A percentile compares a stretch with the other conserved stretches of the same genome.
These are phyloP conservation scores for Trichopoda pennipes DNA, from an alignment of 2,888 invertebrate genomes.

Conservation along the genomic window DNA sequence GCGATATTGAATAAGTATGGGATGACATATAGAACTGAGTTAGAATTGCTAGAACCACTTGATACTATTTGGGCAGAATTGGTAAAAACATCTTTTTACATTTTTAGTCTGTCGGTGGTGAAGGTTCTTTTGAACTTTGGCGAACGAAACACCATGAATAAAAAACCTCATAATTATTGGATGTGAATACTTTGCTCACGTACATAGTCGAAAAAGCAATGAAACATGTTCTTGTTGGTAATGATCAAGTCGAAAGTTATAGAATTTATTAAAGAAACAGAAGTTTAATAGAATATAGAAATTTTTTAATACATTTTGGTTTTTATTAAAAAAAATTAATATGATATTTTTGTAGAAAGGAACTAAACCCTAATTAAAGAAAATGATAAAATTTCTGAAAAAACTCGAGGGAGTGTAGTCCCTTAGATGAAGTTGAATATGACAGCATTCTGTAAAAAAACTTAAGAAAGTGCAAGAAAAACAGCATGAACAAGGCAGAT, in stretches of 20 bases:
- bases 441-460: too few relatives aligned
- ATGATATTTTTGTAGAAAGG: background rate
- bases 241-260: slow-evolving; percentile 3
- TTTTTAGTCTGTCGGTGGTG: slow-evolving; percentile 7
- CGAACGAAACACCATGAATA: background rate
- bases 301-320: background rate
- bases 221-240: slow-evolving; percentile 32
- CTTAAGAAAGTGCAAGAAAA: background rate
- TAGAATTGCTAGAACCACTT: background rate
- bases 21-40: slow-evolving; percentile 41
- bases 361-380: too few relatives aligned
- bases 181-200: slow-evolving; percentile 38
- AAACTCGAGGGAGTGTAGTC: too few relatives aligned
- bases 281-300: slow-evolving; percentile 7
- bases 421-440: too few relatives aligned
- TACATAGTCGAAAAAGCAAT: slow-evolving; percentile 58
- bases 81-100: slow-evolving; percentile 59
- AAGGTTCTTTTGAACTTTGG: slow-evolving; percentile 59
- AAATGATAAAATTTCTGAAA: too few relatives aligned
- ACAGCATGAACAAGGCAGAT: background rate
- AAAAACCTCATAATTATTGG: slow-evolving; percentile 38
- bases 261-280: slow-evolving; percentile 12
- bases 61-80: slow-evolving; percentile 13
- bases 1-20: slow-evolving; percentile 30
- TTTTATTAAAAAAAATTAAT: background rate